Percentiles rank a stretch among this genome's conserved stretches.
Conservation (phyloP, 2,888 invertebrate species). For the Drosophila fulvimacula region DNA sequence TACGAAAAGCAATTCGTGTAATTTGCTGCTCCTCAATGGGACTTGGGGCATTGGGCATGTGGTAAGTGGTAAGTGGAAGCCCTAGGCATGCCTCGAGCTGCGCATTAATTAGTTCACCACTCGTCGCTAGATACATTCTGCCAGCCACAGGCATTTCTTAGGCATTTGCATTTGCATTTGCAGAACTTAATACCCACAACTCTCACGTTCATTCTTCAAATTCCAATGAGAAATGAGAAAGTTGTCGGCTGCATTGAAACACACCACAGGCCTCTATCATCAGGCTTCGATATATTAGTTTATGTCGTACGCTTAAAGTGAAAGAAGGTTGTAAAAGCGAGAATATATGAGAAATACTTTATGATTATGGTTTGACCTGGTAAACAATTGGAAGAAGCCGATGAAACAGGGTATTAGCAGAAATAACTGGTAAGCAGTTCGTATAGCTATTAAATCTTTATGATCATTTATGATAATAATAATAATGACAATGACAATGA, state of each 20-base stretch:
- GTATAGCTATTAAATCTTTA: no score
- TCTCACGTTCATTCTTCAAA: constrained; percentile 44
- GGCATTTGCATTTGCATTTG: constrained; percentile 39
- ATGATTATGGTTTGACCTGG: background rate
- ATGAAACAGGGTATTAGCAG: background rate
- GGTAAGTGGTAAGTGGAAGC: constrained; percentile 47
- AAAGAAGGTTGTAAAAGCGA: constrained; percentile 2
- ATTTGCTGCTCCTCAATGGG: constrained; percentile 44
- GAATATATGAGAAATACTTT: background rate
- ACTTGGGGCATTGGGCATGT: constrained; percentile 17
- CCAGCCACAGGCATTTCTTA: constrained; percentile 73
- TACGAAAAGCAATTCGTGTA: constrained; percentile 58
- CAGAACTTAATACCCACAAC: constrained; percentile 60
- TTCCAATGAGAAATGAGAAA: constrained; percentile 43
- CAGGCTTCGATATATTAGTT: background rate
- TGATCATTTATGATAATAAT: background rate
- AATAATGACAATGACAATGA: background rate
- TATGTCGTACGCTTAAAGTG: background rate
- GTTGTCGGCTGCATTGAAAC: background rate
- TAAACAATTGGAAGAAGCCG: background rate
- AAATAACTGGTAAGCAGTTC: background rate
- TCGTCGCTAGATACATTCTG: constrained; percentile 62
- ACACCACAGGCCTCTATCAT: constrained; percentile 4
- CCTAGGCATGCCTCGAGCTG: constrained; percentile 53
- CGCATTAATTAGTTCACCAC: constrained; percentile 73